These are phyloP conservation scores for Myotis daubentonii DNA, from an alignment of 2,797 vertebrate genomes.

Conservation along the genomic window DNA sequence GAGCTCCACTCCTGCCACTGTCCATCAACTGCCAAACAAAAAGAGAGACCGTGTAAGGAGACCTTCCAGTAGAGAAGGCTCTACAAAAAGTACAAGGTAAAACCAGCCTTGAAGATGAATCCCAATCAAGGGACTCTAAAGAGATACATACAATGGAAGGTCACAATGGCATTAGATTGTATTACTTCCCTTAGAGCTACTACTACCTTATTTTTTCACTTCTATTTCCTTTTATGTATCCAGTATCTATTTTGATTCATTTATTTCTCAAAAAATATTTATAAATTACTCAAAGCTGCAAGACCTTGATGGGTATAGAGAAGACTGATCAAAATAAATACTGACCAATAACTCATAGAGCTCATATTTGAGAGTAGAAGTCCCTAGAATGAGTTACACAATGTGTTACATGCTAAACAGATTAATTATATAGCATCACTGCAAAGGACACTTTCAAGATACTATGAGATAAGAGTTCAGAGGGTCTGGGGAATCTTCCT, in stretches of 20 bases:
- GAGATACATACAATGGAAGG: background rate
- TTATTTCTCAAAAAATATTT: slow-evolving; percentile 6
- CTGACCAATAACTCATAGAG: background rate
- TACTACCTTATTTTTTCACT: background rate
- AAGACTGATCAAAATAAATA: background rate
- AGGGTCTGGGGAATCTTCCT: background rate
- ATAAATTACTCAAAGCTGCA: background rate
- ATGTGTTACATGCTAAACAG: background rate
- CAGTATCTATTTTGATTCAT: background rate
- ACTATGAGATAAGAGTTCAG: background rate
- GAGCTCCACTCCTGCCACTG: slow-evolving; percentile 99
- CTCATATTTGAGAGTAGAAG: background rate
- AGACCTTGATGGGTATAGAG: background rate
- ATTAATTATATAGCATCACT: background rate
- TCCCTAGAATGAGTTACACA: background rate
- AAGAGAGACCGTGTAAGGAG: slow-evolving; percentile 62
- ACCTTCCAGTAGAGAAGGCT: background rate
- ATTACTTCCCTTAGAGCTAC: background rate
- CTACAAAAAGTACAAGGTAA: background rate
- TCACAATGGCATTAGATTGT: background rate
- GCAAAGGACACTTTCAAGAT: background rate
- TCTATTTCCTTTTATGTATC: background rate
- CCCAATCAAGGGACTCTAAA: background rate
- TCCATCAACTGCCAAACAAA: slow-evolving; percentile 92
- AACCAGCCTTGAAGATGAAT: background rate